Percentiles rank a stretch among this genome's conserved stretches.
These are phyloP conservation scores for Tetramorium parvispinum DNA, from an alignment of 1,140 invertebrate species.

Conservation along the genomic window DNA sequence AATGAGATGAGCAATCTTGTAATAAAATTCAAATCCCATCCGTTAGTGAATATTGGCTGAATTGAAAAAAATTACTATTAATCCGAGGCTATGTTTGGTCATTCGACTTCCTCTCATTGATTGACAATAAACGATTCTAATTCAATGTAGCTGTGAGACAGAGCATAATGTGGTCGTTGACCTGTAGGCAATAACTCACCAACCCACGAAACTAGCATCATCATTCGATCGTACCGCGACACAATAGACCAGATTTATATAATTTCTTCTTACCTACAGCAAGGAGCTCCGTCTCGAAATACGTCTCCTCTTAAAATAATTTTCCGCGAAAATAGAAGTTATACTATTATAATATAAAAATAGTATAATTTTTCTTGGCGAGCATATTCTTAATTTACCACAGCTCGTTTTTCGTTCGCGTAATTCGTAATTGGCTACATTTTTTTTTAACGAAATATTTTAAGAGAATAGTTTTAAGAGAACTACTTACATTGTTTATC, in stretches of 20 bases:
- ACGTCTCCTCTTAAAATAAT: not conserved
- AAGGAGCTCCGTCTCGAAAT: not conserved
- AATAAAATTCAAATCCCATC: not conserved
- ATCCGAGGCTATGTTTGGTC: slow-evolving; percentile 7
- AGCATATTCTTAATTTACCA: not conserved
- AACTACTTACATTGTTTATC: not conserved
- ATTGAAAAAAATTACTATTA: slow-evolving; percentile 43
- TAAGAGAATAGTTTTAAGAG: slow-evolving; percentile 15
- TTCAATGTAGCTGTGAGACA: slow-evolving; percentile 66
- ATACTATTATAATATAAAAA: not conserved
- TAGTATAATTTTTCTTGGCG: not conserved
- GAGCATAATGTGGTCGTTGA: slow-evolving; percentile 66
- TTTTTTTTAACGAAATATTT: not conserved
- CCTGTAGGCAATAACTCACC: slow-evolving; percentile 64
- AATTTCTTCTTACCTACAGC: not conserved
- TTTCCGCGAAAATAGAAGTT: slow-evolving; percentile 10
- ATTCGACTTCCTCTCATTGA: slow-evolving; percentile 72
- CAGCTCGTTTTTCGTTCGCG: not conserved
- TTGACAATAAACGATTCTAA: slow-evolving; percentile 73
- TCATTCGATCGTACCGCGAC: slow-evolving; percentile 36
- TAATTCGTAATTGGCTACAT: not conserved
- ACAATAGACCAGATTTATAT: slow-evolving; percentile 19
- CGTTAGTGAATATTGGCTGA: not conserved
- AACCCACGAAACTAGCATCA: slow-evolving; percentile 32
- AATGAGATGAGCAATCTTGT: not conserved